A percentile compares a stretch with the other conserved stretches of the same genome.
Evolutionary conservation across 2,797 vertebrate species (phyloP).

Genomic region (Steatocranus sp.): DNA sequence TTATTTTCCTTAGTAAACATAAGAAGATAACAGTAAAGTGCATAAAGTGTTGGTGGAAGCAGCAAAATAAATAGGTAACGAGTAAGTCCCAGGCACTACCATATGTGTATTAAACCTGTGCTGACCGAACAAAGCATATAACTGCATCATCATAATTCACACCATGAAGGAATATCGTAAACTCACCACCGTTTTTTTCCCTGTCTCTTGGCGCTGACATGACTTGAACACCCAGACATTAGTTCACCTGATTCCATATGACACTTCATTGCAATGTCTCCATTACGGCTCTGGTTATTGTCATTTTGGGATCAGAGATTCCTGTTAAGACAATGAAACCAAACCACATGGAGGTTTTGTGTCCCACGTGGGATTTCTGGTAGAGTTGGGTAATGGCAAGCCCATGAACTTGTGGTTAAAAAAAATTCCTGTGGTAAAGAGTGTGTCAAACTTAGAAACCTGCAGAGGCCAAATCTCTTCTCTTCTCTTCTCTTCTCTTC

Average conservation of each 20-base stretch:
- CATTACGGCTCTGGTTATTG: conserved; percentile 50
- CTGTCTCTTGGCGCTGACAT: conserved; percentile 2
- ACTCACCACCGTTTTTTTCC: not conserved
- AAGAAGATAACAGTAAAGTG: not conserved
- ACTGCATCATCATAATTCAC: not conserved
- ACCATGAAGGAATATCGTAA: not conserved
- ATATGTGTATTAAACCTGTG: not conserved
- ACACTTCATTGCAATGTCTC: conserved; percentile 45
- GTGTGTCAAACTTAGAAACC: conserved; percentile 48
- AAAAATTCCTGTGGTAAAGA: conserved; percentile 44
- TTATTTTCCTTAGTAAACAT: not conserved
- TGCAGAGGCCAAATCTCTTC: not conserved
- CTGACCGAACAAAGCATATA: not conserved
- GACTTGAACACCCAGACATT: conserved; percentile 20
- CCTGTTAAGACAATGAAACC: conserved; percentile 51
- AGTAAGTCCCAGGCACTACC: not conserved
- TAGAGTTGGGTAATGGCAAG: conserved; percentile 42
- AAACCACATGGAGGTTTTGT: conserved; percentile 44
- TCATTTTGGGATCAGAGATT: conserved; percentile 41
- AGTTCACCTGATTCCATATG: conserved; percentile 41
- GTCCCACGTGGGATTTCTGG: conserved; percentile 42
- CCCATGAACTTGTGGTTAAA: conserved; percentile 43
- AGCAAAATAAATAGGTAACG: not conserved
- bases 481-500: not conserved
- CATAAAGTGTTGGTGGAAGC: not conserved